phyloP scores from a whole-genome alignment of 2,113 vertebrate species.

The Tragelaphus imberbis region DNA sequence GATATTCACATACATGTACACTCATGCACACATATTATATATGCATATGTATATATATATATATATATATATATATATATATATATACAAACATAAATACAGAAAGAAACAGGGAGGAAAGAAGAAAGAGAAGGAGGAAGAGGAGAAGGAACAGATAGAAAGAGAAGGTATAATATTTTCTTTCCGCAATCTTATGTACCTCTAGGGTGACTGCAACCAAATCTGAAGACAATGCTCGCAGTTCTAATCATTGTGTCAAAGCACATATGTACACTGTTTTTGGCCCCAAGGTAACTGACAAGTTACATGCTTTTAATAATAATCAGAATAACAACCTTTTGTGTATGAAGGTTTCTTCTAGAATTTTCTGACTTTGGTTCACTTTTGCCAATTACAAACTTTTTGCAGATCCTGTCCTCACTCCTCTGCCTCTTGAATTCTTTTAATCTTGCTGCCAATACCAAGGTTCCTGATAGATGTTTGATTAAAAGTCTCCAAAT shows the following conservation, averaged over 20 bases:
- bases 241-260: neutral
- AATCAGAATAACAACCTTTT: neutral
- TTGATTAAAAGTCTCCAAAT: neutral
- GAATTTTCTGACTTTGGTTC: neutral
- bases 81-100: neutral
- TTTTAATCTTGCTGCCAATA: neutral
- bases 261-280: neutral
- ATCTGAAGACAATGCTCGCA: neutral
- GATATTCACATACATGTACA: too few relatives aligned
- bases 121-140: too few relatives aligned
- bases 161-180: neutral
- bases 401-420: neutral
- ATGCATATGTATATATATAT: too few relatives aligned
- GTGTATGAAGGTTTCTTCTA: neutral
- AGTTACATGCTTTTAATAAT: neutral
- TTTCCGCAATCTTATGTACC: neutral
- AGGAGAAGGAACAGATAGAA: neutral
- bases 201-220: neutral
- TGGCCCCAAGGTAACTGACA: neutral
- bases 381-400: neutral
- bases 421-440: neutral
- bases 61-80: fast-evolving
- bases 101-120: neutral
- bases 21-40: too few relatives aligned
- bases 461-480: neutral